Evolutionary conservation across 2,888 invertebrate species (phyloP).

Genomic region (Odiellus spinosus): DNA sequence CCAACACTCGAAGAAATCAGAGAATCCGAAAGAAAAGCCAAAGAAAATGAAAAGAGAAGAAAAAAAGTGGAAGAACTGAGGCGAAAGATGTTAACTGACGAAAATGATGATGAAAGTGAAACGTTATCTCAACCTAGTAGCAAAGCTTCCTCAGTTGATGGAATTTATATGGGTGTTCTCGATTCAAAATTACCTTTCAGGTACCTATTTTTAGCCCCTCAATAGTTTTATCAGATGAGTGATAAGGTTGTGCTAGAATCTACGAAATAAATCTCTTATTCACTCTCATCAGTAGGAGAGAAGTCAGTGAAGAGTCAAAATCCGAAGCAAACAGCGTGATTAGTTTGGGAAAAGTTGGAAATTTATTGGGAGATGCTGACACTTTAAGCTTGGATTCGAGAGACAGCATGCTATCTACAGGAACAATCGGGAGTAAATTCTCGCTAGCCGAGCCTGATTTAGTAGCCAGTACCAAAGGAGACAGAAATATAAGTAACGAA

Average conservation of each 20-base stretch:
- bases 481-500: slow-evolving; percentile 22
- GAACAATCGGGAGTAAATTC: neutral
- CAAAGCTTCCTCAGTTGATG: slow-evolving; percentile 60
- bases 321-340: slow-evolving; percentile 53
- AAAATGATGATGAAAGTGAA: slow-evolving; percentile 36
- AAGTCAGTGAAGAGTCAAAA: too few species aligned
- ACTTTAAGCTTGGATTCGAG: neutral
- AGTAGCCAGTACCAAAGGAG: slow-evolving; percentile 66
- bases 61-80: slow-evolving; percentile 66
- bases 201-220: too few species aligned
- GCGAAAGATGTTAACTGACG: slow-evolving; percentile 57
- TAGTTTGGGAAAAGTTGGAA: slow-evolving; percentile 64
- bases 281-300: too few species aligned
- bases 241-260: too few species aligned
- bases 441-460: slow-evolving; percentile 59
- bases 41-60: slow-evolving; percentile 39
- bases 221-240: too few species aligned
- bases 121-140: slow-evolving; percentile 49
- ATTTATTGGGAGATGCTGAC: slow-evolving; percentile 46
- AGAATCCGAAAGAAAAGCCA: slow-evolving; percentile 18
- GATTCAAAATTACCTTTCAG: too few species aligned
- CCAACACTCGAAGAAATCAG: slow-evolving; percentile 4
- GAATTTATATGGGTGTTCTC: slow-evolving; percentile 27
- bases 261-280: too few species aligned
- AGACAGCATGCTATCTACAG: neutral